Evolutionary conservation across 2,797 vertebrate species (phyloP), one percentile per base, ranked within the genome.

Genomic region (Ctenopoma kingsleyae): DNA sequence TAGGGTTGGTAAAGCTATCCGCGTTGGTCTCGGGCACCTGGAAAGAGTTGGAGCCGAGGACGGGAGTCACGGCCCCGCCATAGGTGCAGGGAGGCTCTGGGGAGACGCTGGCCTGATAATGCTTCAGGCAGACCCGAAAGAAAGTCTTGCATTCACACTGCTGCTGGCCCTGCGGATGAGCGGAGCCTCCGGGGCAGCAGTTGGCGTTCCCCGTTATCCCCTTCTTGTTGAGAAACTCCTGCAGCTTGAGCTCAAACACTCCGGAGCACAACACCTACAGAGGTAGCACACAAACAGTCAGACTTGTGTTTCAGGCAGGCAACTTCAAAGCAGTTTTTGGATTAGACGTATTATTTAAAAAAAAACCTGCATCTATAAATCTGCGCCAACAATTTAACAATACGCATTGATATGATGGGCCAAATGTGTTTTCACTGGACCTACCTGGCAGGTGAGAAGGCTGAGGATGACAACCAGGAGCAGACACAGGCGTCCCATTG

Each of bases 21-120:
- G 94, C 92, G 70, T 94, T 94, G 53, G 91, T 95, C 67, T 98
- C 97, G 1, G 97, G 96, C 49, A 99, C 95, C 84, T 95, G 96
- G 94, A 99, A 99, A 67, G 98, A 99, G 93, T 97, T 97, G 82
- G 96, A 96, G 36, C 97, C 98, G 49, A 99, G 95, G 19, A 99
- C 97, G 0, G 98, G 98, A 17, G 97, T 98, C 90, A 98, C 94
- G 2, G 97, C 93, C 20, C 96, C 97, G 84, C 98, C 98, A 70
- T 99, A 99, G 51, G 98, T 99, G 89, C 98, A 99, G 38, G 98
- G 98, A 1, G 98, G 98, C 80, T 99, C 98, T 1, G 97, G 97
- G 43, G 97, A 97, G 44, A 99, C 97, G 87, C 94, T 98, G 72
- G 95, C 93, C 87, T 99, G 98, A 81, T 99, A 99, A 77, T 99